Conservation (phyloP, 2,797 vertebrate genomes). For the Paguma larvata region DNA sequence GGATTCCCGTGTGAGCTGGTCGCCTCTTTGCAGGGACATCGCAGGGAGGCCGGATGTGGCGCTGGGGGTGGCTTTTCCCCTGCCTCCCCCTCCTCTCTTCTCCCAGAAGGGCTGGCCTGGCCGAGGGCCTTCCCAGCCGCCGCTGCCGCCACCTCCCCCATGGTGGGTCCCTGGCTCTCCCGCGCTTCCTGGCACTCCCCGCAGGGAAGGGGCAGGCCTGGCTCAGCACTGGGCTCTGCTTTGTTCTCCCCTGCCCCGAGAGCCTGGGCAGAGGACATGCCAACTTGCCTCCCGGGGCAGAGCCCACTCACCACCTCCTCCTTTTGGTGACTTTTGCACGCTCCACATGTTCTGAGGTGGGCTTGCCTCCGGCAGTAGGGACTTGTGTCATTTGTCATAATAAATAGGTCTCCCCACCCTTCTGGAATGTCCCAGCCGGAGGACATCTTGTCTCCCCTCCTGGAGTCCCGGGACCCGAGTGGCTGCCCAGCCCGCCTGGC, state of each 20-base stretch:
- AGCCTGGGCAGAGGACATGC: neutral
- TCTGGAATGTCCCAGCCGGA: neutral
- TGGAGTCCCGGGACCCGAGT: neutral
- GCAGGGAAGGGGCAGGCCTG: neutral
- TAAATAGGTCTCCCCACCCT: neutral
- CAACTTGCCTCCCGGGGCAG: neutral
- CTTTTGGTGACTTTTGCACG: neutral
- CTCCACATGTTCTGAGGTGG: neutral
- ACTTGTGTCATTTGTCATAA: neutral
- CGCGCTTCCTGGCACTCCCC: neutral
- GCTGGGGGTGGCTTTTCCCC: neutral
- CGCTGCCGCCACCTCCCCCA: no score
- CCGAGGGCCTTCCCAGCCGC: neutral
- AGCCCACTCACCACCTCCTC: neutral
- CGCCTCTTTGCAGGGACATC: neutral
- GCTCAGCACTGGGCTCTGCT: neutral
- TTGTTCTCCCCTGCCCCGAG: neutral
- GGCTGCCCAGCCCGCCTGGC: neutral
- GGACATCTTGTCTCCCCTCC: neutral
- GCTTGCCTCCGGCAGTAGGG: neutral
- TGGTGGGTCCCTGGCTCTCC: fast-evolving
- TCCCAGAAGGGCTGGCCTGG: neutral
- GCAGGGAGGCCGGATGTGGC: neutral
- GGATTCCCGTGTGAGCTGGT: fast-evolving
- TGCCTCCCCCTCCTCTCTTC: neutral